phyloP scores from a whole-genome alignment of 2,797 vertebrate species.

The Sphaeramia orbicularis region DNA sequence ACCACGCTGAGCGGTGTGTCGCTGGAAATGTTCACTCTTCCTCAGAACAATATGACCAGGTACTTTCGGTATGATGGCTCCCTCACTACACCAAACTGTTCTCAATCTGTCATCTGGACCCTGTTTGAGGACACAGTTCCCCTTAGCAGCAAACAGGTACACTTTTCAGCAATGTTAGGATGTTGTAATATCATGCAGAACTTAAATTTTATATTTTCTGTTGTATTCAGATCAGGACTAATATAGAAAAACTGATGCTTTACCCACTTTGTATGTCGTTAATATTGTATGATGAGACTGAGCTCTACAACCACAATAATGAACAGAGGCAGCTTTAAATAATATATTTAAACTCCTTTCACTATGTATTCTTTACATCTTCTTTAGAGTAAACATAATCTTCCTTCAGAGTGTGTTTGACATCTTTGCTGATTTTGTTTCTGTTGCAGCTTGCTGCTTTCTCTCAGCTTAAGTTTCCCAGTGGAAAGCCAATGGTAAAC shows the following conservation, averaged over 20 bases:
- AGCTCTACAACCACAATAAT: no score
- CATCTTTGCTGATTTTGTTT: constrained; percentile 6
- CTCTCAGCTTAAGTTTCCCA: constrained; percentile 63
- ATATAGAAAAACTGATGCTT: no score
- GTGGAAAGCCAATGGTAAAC: constrained; percentile 69
- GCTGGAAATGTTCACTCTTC: constrained; percentile 78
- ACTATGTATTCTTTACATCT: no score
- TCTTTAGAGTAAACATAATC: no score
- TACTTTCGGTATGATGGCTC: constrained; percentile 90
- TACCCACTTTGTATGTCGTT: no score
- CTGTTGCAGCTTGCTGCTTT: constrained; percentile 80
- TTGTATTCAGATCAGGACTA: no score
- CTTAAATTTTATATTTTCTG: no score
- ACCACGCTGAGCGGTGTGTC: constrained; percentile 50
- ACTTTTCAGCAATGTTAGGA: neutral
- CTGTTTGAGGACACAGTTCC: constrained; percentile 81
- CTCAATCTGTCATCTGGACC: constrained; percentile 85
- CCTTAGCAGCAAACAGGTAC: constrained; percentile 85
- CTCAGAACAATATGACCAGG: constrained; percentile 37
- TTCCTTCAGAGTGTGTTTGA: neutral
- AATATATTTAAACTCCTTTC: no score
- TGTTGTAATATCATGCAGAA: no score
- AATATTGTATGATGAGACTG: no score
- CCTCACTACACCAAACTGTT: constrained; percentile 88
- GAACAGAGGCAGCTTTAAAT: no score